These are phyloP conservation scores for Morone chrysops DNA, from an alignment of 2,113 vertebrate genomes.

Conservation along the genomic window DNA sequence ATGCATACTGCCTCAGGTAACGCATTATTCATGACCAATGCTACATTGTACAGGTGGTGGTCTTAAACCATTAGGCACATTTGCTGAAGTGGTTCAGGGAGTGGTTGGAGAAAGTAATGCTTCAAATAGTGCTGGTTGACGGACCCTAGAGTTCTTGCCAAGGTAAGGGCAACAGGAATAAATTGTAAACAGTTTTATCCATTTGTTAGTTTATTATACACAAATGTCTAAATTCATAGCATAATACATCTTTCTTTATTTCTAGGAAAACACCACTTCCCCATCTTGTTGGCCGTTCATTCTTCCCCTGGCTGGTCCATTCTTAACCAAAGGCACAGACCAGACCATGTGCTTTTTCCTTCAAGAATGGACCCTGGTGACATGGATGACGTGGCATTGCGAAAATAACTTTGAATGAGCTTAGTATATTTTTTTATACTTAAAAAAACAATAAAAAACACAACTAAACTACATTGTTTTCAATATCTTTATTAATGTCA, in stretches of 20 bases:
- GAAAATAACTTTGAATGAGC: background rate
- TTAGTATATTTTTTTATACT: too few relatives aligned
- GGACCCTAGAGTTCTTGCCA: background rate
- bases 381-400: background rate
- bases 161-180: slow-evolving; percentile 28
- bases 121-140: background rate
- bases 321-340: background rate
- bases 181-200: background rate
- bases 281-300: background rate
- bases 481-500: too few relatives aligned
- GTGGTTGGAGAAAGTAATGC: slow-evolving; percentile 18
- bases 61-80: slow-evolving; percentile 33
- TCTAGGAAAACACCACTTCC: slow-evolving; percentile 6
- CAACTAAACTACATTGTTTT: too few relatives aligned
- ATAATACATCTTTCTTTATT: slow-evolving; percentile 19
- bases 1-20: slow-evolving; percentile 33
- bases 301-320: background rate
- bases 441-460: background rate
- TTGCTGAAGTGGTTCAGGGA: slow-evolving; percentile 28
- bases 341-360: background rate
- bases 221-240: background rate
- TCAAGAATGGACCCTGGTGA: slow-evolving; percentile 17
- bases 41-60: slow-evolving; percentile 39
- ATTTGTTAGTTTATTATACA: background rate
- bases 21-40: slow-evolving; percentile 42